phyloP scores from a whole-genome alignment of 2,113 vertebrate genomes.

The Neolamprologus ventralis region DNA sequence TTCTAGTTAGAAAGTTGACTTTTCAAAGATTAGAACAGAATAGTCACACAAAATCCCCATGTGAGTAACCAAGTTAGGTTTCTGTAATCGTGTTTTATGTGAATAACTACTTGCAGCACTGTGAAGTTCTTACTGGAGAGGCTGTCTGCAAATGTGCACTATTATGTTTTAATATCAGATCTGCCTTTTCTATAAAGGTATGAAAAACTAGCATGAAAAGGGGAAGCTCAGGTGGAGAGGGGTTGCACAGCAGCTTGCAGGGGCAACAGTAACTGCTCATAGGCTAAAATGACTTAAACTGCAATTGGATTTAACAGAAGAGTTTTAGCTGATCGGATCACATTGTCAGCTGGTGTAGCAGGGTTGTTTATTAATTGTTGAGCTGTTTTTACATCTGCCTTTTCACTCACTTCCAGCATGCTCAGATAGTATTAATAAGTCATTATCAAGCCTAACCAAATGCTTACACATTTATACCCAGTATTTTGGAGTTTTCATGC shows the following conservation, averaged over 20 bases:
- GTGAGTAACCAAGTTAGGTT: background rate
- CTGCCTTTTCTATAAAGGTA: background rate
- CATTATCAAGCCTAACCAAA: background rate
- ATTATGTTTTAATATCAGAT: background rate
- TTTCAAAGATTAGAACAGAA: background rate
- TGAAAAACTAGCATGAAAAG: background rate
- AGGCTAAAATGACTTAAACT: accelerated
- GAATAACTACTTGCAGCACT: background rate
- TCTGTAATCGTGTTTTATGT: background rate
- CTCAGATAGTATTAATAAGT: background rate
- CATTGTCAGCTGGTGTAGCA: background rate
- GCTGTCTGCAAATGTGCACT: background rate
- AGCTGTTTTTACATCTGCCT: background rate
- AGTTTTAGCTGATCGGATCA: background rate
- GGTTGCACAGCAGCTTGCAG: background rate
- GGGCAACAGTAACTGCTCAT: accelerated
- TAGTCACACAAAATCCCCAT: background rate
- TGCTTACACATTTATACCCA: background rate
- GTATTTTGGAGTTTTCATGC: accelerated
- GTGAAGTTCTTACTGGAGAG: background rate
- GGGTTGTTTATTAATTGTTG: background rate
- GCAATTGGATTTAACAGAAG: background rate
- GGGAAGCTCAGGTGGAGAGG: background rate
- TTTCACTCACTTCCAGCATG: background rate
- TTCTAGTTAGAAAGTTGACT: background rate